Base-by-base conservation (phyloP, 2,888 invertebrate species). In the Brachylomia viminalis region DNA sequence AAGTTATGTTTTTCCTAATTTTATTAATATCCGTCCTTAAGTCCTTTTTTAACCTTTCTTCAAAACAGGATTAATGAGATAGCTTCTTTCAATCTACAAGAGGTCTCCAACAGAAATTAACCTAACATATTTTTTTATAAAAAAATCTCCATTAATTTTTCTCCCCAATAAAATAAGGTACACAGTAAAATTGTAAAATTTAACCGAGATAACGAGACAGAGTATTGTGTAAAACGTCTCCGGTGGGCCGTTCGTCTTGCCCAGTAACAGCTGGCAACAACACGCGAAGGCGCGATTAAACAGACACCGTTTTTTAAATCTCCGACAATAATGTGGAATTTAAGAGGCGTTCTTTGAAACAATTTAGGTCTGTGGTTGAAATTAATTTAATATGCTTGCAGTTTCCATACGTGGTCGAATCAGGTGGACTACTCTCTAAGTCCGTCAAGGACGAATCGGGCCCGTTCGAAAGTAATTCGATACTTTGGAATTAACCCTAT, bases 211-310 rank as follows among this genome's bases (percentile, higher is more conserved):
- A 88, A 87, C 78, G 79, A 86, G 87, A 83, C 80, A 75, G 79
- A 82, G 77, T 84, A 81, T 74, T 87, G 83, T 84, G 78, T 82
- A 86, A 85, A 85, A 82, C 79, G 82, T 85, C 88, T 87, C 88
- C 23, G 5, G 89, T 83, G 90, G 67, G 88, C 81, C 73, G 87
- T 90, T 90, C 86, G 79, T 90, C 89, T 90, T 86, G 70, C 45
- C 79, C 73, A 84, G 80, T 74, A 87, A 79, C 83, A 87, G 86
- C 85, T 87, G 89, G 79, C 23, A 71, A 87, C 83, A 87, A 82
- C 89, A 86, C 90, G 88, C 90, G 52, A 86, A 85, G 88, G 88
- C 84, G 64, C 84, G 82, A 87, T 90, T 89, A 88, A 83, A 82
- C 54, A 75, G 68, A 62, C 83, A 65, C 77, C 79, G 61, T 77